phyloP scores from a whole-genome alignment of 2,113 vertebrate genomes.

The Chaetodon trifascialis region DNA sequence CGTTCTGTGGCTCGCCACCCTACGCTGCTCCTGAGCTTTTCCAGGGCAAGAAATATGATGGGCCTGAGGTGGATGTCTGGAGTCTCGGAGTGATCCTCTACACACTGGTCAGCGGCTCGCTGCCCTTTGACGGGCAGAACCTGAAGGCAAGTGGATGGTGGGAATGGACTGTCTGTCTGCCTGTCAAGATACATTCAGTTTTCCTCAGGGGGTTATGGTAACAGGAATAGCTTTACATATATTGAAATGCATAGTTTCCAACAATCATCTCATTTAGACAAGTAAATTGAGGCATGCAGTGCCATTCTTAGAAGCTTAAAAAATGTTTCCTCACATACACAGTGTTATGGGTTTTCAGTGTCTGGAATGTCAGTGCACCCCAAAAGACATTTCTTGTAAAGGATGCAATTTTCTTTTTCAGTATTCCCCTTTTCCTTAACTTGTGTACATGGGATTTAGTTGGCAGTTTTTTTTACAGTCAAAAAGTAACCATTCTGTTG shows the following conservation, averaged over 20 bases:
- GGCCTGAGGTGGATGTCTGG: conserved; percentile 95
- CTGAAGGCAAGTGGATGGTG: conserved; percentile 87
- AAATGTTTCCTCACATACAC: no score
- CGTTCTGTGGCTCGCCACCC: conserved; percentile 94
- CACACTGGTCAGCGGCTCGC: conserved; percentile 93
- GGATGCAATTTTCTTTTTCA: no score
- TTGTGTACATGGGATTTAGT: no score
- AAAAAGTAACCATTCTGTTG: not conserved
- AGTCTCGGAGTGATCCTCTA: conserved; percentile 95
- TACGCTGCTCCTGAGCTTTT: conserved; percentile 95
- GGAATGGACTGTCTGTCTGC: not conserved
- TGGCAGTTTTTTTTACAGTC: no score
- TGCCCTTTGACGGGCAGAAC: conserved; percentile 95
- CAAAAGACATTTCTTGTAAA: no score
- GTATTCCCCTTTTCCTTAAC: no score
- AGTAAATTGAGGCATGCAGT: not conserved
- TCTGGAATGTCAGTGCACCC: not conserved
- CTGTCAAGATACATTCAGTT: not conserved
- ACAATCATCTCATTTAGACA: not conserved
- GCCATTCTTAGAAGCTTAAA: not conserved
- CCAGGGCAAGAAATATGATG: conserved; percentile 96
- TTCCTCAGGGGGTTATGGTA: not conserved
- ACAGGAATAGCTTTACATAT: not conserved
- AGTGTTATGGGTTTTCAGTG: not conserved
- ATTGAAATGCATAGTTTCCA: not conserved